These are phyloP conservation scores for Pantherophis vulpinus DNA, from an alignment of 2,797 vertebrate species.

Conservation along the genomic window DNA sequence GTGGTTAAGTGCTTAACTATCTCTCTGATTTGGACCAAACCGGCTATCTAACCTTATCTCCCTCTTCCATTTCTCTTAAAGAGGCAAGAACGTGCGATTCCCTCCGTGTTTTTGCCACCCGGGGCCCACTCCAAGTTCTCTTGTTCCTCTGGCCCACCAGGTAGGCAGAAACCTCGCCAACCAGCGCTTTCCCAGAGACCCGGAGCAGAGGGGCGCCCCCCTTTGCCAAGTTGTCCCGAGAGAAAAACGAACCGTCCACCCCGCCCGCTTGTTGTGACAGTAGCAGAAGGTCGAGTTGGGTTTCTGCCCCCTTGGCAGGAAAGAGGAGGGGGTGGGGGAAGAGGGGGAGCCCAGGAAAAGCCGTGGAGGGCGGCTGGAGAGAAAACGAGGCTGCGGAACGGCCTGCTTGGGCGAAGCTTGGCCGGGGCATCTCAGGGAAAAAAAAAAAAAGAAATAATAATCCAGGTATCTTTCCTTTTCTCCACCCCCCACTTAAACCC, in stretches of 20 bases:
- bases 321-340: not conserved
- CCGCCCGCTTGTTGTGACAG: not conserved
- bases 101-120: not conserved
- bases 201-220: too few relatives aligned
- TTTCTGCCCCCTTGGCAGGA: not conserved
- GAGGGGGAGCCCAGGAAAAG: not conserved
- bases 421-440: not conserved
- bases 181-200: not conserved
- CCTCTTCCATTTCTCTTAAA: not conserved
- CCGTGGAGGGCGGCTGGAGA: too few relatives aligned
- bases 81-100: too few relatives aligned
- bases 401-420: not conserved
- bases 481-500: slow-evolving; percentile 57
- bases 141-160: not conserved
- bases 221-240: not conserved
- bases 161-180: not conserved
- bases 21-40: not conserved
- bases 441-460: slow-evolving; percentile 32
- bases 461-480: slow-evolving; percentile 53
- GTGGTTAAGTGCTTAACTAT: not conserved
- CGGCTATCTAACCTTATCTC: not conserved
- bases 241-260: too few relatives aligned
- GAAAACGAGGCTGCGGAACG: not conserved
- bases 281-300: not conserved
- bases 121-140: not conserved